phyloP scores from a whole-genome alignment of 2,797 vertebrate genomes.

The Lophius americanus region DNA sequence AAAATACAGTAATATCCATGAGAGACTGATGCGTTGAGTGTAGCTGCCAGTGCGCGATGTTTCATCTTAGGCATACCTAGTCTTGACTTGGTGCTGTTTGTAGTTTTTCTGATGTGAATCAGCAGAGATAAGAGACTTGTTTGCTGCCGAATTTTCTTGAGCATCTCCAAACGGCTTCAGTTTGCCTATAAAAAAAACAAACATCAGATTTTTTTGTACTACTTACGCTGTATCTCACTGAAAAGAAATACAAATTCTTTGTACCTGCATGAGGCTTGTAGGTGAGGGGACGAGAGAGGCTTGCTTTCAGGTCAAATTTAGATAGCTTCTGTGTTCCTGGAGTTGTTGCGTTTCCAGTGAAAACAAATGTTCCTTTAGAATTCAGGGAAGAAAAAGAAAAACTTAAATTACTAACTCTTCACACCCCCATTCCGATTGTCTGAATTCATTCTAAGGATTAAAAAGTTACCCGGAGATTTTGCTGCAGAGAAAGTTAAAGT shows the following conservation, averaged over 20 bases:
- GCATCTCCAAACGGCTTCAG: slow-evolving; percentile 87
- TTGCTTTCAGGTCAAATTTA: slow-evolving; percentile 91
- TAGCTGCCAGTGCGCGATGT: neutral
- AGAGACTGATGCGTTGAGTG: neutral
- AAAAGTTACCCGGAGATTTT: slow-evolving; percentile 63
- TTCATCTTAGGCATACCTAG: slow-evolving; percentile 73
- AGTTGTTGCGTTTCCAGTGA: slow-evolving; percentile 78
- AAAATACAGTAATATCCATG: neutral
- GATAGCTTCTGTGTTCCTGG: slow-evolving; percentile 84
- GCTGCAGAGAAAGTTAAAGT: slow-evolving; percentile 54
- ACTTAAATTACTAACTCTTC: neutral
- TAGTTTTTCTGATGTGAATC: slow-evolving; percentile 83
- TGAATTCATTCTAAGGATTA: neutral
- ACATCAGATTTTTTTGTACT: accelerated
- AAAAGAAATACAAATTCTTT: neutral
- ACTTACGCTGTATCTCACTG: accelerated
- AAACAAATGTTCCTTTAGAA: slow-evolving; percentile 83
- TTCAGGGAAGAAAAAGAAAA: neutral
- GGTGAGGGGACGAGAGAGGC: slow-evolving; percentile 88
- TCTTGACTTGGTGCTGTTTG: slow-evolving; percentile 87
- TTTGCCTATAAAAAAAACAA: slow-evolving; percentile 80
- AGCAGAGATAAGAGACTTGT: slow-evolving; percentile 59
- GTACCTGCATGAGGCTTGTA: slow-evolving; percentile 94
- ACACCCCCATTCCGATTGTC: neutral
- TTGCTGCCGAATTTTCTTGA: slow-evolving; percentile 80